Percentiles rank a stretch among this genome's conserved stretches.
Evolutionary conservation across 2,113 vertebrate genomes (phyloP).

Genomic region (Lagenorhynchus albirostris): DNA sequence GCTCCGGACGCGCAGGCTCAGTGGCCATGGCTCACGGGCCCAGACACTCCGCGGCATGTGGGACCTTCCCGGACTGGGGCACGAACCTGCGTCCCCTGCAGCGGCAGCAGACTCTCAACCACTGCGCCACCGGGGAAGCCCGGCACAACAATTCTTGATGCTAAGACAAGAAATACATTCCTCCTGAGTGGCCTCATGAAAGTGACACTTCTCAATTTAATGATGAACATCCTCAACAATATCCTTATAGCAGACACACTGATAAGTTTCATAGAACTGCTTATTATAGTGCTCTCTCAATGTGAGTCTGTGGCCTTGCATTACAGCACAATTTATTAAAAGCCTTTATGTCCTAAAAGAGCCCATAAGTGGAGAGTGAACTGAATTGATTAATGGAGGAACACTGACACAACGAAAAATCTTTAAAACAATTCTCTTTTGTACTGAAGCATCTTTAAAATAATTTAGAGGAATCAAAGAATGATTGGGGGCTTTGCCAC

Average conservation of each 20-base stretch:
- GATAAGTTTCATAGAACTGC: background rate
- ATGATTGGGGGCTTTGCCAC: background rate
- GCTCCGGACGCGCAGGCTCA: no score
- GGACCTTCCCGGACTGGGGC: no score
- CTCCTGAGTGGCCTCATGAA: background rate
- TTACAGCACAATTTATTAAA: slow-evolving; percentile 10
- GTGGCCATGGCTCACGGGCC: no score
- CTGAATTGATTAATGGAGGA: background rate
- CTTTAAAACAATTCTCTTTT: slow-evolving; percentile 7
- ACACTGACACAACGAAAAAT: background rate
- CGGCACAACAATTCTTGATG: background rate
- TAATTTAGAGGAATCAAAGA: slow-evolving; percentile 18
- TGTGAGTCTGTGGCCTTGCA: background rate
- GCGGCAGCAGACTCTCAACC: no score
- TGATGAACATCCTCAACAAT: background rate
- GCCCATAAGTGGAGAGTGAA: background rate
- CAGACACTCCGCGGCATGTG: no score
- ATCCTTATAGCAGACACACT: background rate
- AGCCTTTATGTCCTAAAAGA: background rate
- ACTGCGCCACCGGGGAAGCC: no score
- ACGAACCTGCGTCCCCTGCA: no score
- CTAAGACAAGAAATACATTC: background rate
- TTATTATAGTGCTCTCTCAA: background rate
- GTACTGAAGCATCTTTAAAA: slow-evolving; percentile 25
- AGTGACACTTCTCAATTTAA: background rate